Base-by-base conservation (phyloP, 2,888 invertebrate genomes). In the Zelleria hepariella region DNA sequence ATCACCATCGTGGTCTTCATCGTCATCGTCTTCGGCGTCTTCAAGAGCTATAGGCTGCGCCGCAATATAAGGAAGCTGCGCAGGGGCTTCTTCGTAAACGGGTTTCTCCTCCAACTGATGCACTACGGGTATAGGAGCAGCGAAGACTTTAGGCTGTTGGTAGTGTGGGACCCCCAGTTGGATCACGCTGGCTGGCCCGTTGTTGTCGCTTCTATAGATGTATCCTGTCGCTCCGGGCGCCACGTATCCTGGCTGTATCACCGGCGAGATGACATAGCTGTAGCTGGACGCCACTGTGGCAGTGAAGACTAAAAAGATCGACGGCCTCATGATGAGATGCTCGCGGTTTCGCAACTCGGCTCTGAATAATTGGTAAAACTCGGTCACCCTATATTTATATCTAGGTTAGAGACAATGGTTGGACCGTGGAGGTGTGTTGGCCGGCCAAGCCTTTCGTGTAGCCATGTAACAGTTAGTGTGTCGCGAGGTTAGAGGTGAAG, bases 201-300 rank as follows among this genome's bases (percentile, higher is more conserved):
- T 77, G 62, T 88, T 80, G 66, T 89, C 89, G 61, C 82, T 88
- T 53, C 87, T 77, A 72, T 90, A 90, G 61, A 89, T 80, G 75
- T 91, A 92, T 56, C 91, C 90, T 2, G 89, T 82, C 0, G 90
- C 91, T 0, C 89, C 86, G 0, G 89, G 86, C 20, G 84, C 84
- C 10, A 85, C 80, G 66, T 73, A 75, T 2, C 72, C 78, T 71
- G 91, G 67, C 74, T 86, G 80, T 21, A 82, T 82, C 66, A 80
- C 69, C 7, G 59, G 59, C 15, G 21, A 15, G 21, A 59, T 26
- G 27, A 59, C 48, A n/a, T n/a, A n/a, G n/a, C n/a, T 42, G 32
- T 59, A 49, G 5, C 21, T 55, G 20, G 69, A 71, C 6, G 78
- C 66, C 2, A 73, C 71, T 23, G 77, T 74, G 47, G 71, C 73